Percentiles rank a stretch among this genome's conserved stretches.
Conservation (phyloP, 1,140 invertebrate genomes). For the Agrilus planipennis region DNA sequence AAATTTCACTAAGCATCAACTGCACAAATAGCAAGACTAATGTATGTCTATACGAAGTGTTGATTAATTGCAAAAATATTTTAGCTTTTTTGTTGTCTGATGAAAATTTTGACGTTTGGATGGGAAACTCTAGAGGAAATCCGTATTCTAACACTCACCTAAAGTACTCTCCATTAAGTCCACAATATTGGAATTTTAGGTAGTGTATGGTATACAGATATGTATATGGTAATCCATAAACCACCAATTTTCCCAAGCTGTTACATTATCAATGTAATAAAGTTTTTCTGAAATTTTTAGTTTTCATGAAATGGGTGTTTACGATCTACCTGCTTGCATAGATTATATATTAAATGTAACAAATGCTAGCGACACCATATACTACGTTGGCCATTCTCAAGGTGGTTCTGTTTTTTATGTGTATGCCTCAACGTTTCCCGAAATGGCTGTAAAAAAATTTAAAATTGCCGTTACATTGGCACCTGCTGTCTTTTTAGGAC, state of each 20-base stretch:
- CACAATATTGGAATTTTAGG: constrained; percentile 61
- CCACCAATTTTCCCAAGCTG: too few relatives aligned
- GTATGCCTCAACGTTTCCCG: constrained; percentile 36
- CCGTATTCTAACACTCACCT: constrained; percentile 43
- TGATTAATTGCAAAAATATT: constrained; percentile 13
- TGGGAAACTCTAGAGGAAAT: constrained; percentile 57
- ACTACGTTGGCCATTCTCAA: constrained; percentile 55
- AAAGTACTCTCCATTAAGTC: constrained; percentile 30
- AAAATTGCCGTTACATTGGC: constrained; percentile 53
- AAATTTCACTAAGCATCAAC: too few relatives aligned
- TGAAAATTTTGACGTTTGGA: constrained; percentile 66
- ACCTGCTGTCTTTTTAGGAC: too few relatives aligned
- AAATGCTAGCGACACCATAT: constrained; percentile 33
- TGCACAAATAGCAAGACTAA: too few relatives aligned
- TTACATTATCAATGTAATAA: too few relatives aligned
- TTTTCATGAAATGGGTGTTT: constrained; percentile 51
- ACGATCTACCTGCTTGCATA: constrained; percentile 56
- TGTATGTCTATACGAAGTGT: too few relatives aligned
- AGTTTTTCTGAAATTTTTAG: too few relatives aligned
- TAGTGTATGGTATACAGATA: too few relatives aligned
- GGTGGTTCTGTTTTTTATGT: constrained; percentile 47
- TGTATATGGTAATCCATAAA: too few relatives aligned
- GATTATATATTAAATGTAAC: constrained; percentile 39
- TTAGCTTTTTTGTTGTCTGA: constrained; percentile 55
- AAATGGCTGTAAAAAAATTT: constrained; percentile 40